These are phyloP conservation scores for Cryptosula pallasiana DNA, from an alignment of 2,888 invertebrate species.

Conservation along the genomic window DNA sequence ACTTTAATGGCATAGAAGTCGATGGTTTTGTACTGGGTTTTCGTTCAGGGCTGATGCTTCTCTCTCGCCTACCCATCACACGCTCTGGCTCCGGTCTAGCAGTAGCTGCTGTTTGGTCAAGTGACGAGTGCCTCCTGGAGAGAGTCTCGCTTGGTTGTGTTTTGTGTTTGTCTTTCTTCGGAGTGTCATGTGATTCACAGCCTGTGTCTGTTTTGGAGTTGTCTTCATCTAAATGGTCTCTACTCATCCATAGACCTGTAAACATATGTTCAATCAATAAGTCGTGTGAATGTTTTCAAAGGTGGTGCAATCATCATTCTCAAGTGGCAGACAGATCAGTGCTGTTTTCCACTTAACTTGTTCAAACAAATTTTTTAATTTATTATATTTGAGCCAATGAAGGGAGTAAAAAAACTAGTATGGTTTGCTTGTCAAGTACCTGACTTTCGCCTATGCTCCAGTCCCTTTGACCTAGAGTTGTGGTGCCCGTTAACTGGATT, in stretches of 20 bases:
- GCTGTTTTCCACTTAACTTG: too few species aligned
- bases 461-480: too few species aligned
- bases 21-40: background rate
- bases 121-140: background rate
- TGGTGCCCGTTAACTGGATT: too few species aligned
- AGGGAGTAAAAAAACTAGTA: too few species aligned
- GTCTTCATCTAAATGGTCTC: slow-evolving; percentile 1
- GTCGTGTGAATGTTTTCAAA: too few species aligned
- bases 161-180: background rate
- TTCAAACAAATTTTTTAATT: too few species aligned
- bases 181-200: background rate
- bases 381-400: too few species aligned
- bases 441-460: too few species aligned
- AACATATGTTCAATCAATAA: background rate
- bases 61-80: slow-evolving; percentile 12
- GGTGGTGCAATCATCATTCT: too few species aligned
- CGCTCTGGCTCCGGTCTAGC: background rate
- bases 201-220: background rate
- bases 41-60: background rate
- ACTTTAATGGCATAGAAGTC: background rate
- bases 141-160: too few species aligned
- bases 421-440: too few species aligned
- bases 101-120: background rate
- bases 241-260: slow-evolving; percentile 16
- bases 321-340: too few species aligned